phyloP scores from a whole-genome alignment of 2,113 vertebrate species.

The Ovibos moschatus region DNA sequence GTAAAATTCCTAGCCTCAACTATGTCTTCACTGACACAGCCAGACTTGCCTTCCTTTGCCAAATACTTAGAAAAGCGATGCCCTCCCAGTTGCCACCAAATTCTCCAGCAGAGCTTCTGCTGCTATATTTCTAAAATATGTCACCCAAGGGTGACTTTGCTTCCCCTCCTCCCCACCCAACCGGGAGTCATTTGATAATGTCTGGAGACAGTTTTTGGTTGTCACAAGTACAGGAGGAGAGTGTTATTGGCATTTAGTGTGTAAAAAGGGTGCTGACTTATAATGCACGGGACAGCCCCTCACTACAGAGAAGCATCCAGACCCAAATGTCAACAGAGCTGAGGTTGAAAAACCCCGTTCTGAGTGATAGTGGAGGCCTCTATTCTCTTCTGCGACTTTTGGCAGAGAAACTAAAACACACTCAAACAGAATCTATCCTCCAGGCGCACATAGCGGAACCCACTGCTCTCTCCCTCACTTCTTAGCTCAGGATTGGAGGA shows the following conservation, averaged over 20 bases:
- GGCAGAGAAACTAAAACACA: conserved; percentile 16
- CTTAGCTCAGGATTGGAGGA: background rate
- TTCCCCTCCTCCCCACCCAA: too few species aligned
- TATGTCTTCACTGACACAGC: background rate
- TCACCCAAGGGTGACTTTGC: background rate
- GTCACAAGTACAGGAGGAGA: background rate
- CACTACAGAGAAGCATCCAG: background rate
- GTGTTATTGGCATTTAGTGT: too few species aligned
- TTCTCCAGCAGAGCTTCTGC: background rate
- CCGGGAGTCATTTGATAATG: background rate
- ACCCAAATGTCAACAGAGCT: background rate
- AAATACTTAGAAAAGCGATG: background rate
- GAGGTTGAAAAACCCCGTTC: background rate
- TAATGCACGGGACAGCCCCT: background rate
- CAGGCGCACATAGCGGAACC: background rate
- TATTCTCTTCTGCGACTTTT: background rate
- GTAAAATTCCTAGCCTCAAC: background rate
- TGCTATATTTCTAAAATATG: background rate
- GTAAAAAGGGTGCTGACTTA: background rate
- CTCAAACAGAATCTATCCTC: background rate
- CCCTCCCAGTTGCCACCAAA: background rate
- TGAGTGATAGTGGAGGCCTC: background rate
- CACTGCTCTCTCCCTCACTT: background rate
- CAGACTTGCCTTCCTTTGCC: background rate
- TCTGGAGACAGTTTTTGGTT: background rate